phyloP scores from a whole-genome alignment of 2,797 vertebrate species.

The Chloroceryle inda region DNA sequence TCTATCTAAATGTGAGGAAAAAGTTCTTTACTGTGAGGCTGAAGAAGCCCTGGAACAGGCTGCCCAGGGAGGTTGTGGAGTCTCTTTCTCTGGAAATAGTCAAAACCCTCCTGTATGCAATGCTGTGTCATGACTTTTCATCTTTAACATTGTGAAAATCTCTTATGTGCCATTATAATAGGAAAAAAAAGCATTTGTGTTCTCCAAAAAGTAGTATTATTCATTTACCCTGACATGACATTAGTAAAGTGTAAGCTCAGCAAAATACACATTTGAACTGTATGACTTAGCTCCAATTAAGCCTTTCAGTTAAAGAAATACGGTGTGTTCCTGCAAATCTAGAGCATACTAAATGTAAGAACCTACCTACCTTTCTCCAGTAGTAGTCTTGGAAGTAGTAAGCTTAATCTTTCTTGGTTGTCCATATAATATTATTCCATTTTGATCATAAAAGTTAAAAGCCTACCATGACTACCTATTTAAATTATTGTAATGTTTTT shows the following conservation, averaged over 20 bases:
- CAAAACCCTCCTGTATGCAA: too few species aligned
- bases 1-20: too few species aligned
- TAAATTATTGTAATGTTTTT: neutral
- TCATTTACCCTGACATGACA: neutral
- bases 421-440: neutral
- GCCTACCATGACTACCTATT: neutral
- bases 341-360: neutral
- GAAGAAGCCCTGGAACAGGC: too few species aligned
- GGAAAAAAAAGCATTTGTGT: neutral
- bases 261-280: constrained; percentile 16
- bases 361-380: neutral
- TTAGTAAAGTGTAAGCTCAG: neutral
- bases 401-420: neutral
- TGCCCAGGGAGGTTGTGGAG: too few species aligned
- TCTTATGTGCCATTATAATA: neutral
- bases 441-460: neutral
- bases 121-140: neutral
- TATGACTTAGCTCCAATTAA: neutral
- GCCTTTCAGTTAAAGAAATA: neutral
- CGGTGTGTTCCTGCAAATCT: neutral
- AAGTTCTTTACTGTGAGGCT: too few species aligned
- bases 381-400: neutral
- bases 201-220: neutral
- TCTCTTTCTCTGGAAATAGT: too few species aligned
- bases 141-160: neutral